Evolutionary conservation across 92 coral and sea anemone species (phyloP), one percentile per base, ranked within the genome.

Genomic region (Montipora capitata): DNA sequence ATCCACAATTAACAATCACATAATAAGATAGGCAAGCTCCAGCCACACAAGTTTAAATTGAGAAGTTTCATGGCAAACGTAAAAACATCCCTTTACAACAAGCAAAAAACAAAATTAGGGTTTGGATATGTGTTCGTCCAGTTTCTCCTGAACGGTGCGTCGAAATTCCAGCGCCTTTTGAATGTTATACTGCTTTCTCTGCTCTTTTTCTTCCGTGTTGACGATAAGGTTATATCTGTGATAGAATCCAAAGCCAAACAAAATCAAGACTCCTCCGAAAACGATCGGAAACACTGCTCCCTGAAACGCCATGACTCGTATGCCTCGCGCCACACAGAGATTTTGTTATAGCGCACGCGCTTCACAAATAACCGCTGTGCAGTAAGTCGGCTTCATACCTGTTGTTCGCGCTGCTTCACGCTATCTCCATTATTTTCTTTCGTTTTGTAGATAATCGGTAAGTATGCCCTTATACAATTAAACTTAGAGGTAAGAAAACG

Each of bases 191-290:
- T 90, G 91, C 87, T 87, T 92, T 42, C 96, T 87, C 20, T 95
- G 82, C 58, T 83, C 88, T 74, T 88, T 94, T 20, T 98, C 94
- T 40, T 92, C 91, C 3, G 91, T 76, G 74, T 94, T 87, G 42
- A 94, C 90, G 16, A 98, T 82, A 81, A 98, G 92, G 66, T 77
- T 94, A 67, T 94, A 92, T 71, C 99, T 93, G 95, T 98, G 92
- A 83, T 92, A 89, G 76, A 96, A 98, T 77, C 94, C 98, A 72
- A 98, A 59, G 48, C 96, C 92, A 45, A 98, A 82, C 6, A 96
- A 62, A 41, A 96, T 94, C 74, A 98, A 78, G 13, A 95, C 82
- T 63, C 98, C 98, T 68, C 93, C 89, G 81, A 96, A 96, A 2
- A 94, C 96, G 2, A 96, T 83, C 17, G 99, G 99, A 56, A 96